These are phyloP conservation scores for Scyliorhinus canicula DNA, from an alignment of 2,797 vertebrate genomes.

Conservation along the genomic window DNA sequence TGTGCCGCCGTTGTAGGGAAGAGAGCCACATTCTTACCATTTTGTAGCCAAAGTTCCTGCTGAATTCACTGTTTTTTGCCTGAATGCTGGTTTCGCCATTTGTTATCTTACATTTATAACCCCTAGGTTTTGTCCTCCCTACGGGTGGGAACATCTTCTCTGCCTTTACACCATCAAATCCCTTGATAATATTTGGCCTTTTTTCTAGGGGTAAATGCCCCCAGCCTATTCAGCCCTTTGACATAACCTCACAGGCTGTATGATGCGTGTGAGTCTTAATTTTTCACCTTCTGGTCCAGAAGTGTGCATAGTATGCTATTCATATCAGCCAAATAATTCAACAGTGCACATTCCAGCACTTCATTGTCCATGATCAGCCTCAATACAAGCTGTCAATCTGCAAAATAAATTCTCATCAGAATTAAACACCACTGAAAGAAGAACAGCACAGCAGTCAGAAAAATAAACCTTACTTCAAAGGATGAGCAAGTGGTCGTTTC, in stretches of 20 bases:
- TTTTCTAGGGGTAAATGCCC: background rate
- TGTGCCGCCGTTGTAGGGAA: background rate
- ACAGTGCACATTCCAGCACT: background rate
- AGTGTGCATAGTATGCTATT: background rate
- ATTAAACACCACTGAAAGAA: background rate
- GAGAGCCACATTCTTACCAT: background rate
- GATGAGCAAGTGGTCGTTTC: background rate
- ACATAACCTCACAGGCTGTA: background rate
- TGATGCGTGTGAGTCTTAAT: background rate
- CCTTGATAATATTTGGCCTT: too few relatives aligned
- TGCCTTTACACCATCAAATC: background rate
- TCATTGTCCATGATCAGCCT: background rate
- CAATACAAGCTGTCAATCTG: background rate
- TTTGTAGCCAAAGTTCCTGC: background rate
- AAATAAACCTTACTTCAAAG: constrained; percentile 26
- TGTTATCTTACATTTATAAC: background rate
- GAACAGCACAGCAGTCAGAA: background rate
- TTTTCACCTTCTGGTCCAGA: background rate
- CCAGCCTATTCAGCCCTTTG: background rate
- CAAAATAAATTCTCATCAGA: background rate
- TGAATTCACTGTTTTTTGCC: background rate
- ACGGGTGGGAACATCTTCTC: background rate
- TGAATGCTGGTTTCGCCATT: background rate
- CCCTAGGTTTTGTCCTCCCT: background rate
- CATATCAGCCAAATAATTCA: background rate